These are phyloP conservation scores for Galeopsomyia nigrocyanea DNA, from an alignment of 2,888 invertebrate genomes.

Conservation along the genomic window DNA sequence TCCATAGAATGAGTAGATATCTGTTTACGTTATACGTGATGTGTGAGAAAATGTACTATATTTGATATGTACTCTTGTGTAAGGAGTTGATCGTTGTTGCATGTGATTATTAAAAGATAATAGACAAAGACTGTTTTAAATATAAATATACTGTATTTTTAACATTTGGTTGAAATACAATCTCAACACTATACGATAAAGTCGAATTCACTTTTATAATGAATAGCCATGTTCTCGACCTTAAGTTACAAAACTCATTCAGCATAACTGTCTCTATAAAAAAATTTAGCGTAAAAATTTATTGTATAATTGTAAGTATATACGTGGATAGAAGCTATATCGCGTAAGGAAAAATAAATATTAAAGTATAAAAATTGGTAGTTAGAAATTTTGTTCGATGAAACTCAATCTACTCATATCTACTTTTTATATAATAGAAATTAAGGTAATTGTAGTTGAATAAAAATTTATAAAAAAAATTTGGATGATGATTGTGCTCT, in stretches of 20 bases:
- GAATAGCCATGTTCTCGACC: background rate
- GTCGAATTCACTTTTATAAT: background rate
- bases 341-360: too few species aligned
- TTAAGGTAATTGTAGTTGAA: too few species aligned
- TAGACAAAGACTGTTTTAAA: constrained; percentile 38
- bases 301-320: too few species aligned
- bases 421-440: too few species aligned
- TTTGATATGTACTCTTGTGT: constrained; percentile 4
- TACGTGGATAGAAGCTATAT: too few species aligned
- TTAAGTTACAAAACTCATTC: too few species aligned
- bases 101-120: constrained; percentile 9
- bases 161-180: constrained; percentile 26
- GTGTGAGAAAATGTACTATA: background rate
- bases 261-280: too few species aligned
- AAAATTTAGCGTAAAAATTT: too few species aligned
- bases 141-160: constrained; percentile 31
- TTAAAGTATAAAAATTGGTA: too few species aligned
- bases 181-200: background rate
- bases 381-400: too few species aligned
- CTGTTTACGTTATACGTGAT: background rate
- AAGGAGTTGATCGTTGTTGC: background rate
- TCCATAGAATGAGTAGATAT: background rate
- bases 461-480: background rate
- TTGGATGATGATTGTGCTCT: background rate
- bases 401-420: too few species aligned